Evolutionary conservation across 1,140 invertebrate genomes (phyloP).

Genomic region (Protaetia brevitarsis): DNA sequence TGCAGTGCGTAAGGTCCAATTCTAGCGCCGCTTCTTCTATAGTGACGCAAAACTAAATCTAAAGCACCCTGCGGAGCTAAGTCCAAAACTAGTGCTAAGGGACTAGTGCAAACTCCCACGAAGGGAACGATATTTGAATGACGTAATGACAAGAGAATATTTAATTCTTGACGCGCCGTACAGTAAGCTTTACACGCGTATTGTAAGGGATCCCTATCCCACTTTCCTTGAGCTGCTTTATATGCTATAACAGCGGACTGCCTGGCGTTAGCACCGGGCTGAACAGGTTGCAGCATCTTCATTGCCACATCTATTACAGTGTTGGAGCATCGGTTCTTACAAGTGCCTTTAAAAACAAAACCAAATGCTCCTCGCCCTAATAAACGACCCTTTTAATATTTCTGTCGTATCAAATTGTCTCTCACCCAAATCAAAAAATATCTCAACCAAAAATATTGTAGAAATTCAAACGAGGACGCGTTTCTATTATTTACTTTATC

Average conservation of each 20-base stretch:
- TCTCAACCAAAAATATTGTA: constrained; percentile 48
- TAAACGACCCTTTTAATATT: constrained; percentile 75
- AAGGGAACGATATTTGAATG: constrained; percentile 92
- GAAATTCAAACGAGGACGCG: neutral
- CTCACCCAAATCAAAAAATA: constrained; percentile 85
- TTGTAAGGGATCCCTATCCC: constrained; percentile 86
- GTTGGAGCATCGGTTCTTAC: constrained; percentile 60
- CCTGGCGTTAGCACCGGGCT: constrained; percentile 75
- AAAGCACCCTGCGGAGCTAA: constrained; percentile 90
- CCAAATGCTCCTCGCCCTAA: constrained; percentile 97
- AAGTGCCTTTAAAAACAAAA: constrained; percentile 86
- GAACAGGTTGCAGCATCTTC: constrained; percentile 93
- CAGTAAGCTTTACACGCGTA: constrained; percentile 94
- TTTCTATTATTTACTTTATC: constrained; percentile 64
- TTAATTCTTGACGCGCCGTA: constrained; percentile 90
- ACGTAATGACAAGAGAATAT: constrained; percentile 78
- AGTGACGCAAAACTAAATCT: constrained; percentile 76
- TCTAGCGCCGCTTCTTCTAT: constrained; percentile 76
- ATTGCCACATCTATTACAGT: constrained; percentile 77
- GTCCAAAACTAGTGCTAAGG: constrained; percentile 86
- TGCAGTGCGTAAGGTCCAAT: constrained; percentile 79
- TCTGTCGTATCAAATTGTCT: constrained; percentile 71
- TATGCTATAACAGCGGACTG: constrained; percentile 74
- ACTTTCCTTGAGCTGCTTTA: constrained; percentile 78
- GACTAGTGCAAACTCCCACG: constrained; percentile 82